Conservation (phyloP, 2,888 invertebrate species). For the Epirrhoe tristata region DNA sequence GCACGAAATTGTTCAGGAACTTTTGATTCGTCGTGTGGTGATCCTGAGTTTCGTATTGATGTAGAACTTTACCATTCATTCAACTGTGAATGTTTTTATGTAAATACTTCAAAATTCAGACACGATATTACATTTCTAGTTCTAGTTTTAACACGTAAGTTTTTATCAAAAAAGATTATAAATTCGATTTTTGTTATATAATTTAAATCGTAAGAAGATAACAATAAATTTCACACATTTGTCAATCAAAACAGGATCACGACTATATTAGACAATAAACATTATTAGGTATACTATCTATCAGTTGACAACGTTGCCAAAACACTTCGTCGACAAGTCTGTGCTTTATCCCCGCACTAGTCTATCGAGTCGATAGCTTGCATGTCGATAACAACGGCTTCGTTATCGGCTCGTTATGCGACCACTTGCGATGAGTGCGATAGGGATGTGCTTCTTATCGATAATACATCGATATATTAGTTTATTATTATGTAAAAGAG, state of each 20-base stretch:
- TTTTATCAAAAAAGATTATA: too few relatives aligned
- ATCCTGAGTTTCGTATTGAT: neutral
- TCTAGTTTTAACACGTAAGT: too few relatives aligned
- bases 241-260: too few relatives aligned
- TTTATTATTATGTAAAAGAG: too few relatives aligned
- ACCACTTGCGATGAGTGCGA: constrained; percentile 69
- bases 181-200: too few relatives aligned
- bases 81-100: too few relatives aligned
- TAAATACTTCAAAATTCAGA: too few relatives aligned
- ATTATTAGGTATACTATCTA: neutral
- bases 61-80: neutral
- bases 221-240: too few relatives aligned
- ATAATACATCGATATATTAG: constrained; percentile 4
- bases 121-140: too few relatives aligned
- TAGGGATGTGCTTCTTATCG: constrained; percentile 49
- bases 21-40: neutral
- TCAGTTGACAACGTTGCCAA: neutral
- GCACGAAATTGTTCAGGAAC: constrained; percentile 7
- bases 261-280: too few relatives aligned
- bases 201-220: too few relatives aligned
- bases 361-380: constrained; percentile 50
- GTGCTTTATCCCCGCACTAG: constrained; percentile 25
- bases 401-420: constrained; percentile 79
- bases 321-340: constrained; percentile 8
- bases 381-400: constrained; percentile 75